Evolutionary conservation across 1,140 invertebrate genomes (phyloP).

Genomic region (Eurytemora carolleeae): DNA sequence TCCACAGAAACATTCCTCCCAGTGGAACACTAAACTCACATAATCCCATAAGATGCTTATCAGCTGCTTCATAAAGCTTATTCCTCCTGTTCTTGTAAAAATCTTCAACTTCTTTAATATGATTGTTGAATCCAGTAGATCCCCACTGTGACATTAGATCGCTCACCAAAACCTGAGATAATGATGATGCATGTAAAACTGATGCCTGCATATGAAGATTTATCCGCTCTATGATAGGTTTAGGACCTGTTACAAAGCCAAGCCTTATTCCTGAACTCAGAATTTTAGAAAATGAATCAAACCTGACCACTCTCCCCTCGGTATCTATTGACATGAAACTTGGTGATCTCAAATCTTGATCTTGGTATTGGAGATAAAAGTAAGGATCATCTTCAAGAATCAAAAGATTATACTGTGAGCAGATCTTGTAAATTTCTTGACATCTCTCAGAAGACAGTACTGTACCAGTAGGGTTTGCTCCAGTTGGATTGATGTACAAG

Average conservation of each 20-base stretch:
- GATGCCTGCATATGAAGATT: constrained; percentile 43
- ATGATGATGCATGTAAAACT: constrained; percentile 44
- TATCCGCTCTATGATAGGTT: constrained; percentile 35
- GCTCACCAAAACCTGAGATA: constrained; percentile 46
- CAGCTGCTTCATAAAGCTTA: constrained; percentile 35
- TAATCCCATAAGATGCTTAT: constrained; percentile 36
- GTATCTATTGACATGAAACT: constrained; percentile 51
- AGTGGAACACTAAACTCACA: constrained; percentile 38
- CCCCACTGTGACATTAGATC: constrained; percentile 41
- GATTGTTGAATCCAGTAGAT: constrained; percentile 35
- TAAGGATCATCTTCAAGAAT: constrained; percentile 65
- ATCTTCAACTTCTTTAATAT: constrained; percentile 35
- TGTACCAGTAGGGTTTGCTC: constrained; percentile 46
- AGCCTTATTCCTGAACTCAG: constrained; percentile 46
- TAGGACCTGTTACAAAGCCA: constrained; percentile 47
- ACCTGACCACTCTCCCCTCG: constrained; percentile 49
- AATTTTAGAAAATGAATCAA: constrained; percentile 61
- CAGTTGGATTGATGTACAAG: constrained; percentile 39
- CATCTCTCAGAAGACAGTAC: constrained; percentile 41
- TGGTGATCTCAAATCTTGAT: constrained; percentile 34
- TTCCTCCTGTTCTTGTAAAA: constrained; percentile 46
- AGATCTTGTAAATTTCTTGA: constrained; percentile 47
- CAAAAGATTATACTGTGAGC: constrained; percentile 49
- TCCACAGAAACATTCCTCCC: constrained; percentile 62
- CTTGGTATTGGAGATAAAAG: constrained; percentile 47